phyloP scores from a whole-genome alignment of 2,113 vertebrate species.

The Argyrosomus japonicus region DNA sequence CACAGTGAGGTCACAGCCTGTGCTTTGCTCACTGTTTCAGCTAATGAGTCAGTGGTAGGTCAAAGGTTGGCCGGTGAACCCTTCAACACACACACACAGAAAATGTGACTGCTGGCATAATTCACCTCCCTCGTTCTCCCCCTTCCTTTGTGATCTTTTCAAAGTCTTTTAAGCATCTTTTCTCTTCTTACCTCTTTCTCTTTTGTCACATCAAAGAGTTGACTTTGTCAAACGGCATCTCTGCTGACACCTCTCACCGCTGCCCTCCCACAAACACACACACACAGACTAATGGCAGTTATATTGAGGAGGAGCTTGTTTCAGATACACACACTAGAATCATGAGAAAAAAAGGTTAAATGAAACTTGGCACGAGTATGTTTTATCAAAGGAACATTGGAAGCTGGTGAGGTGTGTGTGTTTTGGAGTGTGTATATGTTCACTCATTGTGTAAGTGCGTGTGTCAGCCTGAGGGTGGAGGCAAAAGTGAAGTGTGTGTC shows the following conservation, averaged over 20 bases:
- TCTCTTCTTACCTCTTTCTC: slow-evolving; percentile 13
- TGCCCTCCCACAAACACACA: slow-evolving; percentile 32
- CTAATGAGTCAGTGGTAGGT: slow-evolving; percentile 70
- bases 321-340: neutral
- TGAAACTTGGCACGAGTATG: neutral
- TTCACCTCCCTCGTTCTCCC: slow-evolving; percentile 31
- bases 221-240: slow-evolving; percentile 26
- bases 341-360: neutral
- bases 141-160: slow-evolving; percentile 53
- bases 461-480: neutral
- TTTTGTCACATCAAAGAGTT: slow-evolving; percentile 70
- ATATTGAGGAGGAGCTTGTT: slow-evolving; percentile 1
- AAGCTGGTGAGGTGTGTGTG: slow-evolving; percentile 4
- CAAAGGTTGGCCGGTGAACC: slow-evolving; percentile 66
- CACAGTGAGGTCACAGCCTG: slow-evolving; percentile 54
- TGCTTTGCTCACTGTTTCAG: slow-evolving; percentile 60
- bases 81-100: slow-evolving; percentile 26
- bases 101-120: slow-evolving; percentile 45
- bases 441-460: neutral
- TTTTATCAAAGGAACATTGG: neutral
- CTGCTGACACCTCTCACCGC: slow-evolving; percentile 45
- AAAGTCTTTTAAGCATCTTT: slow-evolving; percentile 46
- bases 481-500: neutral
- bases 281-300: neutral
- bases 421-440: neutral